Evolutionary conservation across 2,113 vertebrate species (phyloP).

Genomic region (Parotia lawesii): DNA sequence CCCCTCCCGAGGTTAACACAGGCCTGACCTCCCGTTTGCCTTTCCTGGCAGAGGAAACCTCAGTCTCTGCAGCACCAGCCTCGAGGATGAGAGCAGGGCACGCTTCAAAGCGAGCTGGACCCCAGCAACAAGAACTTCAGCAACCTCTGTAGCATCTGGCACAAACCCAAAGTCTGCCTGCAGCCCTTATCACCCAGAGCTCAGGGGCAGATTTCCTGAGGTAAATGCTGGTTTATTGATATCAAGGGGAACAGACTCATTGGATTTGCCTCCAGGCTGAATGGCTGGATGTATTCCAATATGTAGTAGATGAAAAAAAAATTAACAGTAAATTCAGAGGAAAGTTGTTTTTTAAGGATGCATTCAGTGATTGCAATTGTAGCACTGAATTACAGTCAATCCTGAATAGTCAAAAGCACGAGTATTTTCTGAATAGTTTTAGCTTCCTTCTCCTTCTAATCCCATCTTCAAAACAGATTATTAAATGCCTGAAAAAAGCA

Average conservation of each 20-base stretch:
- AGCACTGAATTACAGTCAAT: background rate
- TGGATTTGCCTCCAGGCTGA: background rate
- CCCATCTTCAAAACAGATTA: background rate
- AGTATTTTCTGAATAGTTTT: background rate
- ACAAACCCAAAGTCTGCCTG: background rate
- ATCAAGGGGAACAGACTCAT: background rate
- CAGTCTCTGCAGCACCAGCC: background rate
- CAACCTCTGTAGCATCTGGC: background rate
- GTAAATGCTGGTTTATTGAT: background rate
- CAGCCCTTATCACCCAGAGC: background rate
- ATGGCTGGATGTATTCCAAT: background rate
- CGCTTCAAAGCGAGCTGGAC: background rate
- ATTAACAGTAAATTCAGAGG: background rate
- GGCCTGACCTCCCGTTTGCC: background rate
- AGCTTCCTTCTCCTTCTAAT: background rate
- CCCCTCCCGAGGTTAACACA: background rate
- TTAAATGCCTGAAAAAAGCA: background rate
- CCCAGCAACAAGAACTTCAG: background rate
- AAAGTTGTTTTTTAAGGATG: background rate
- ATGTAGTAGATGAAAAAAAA: background rate
- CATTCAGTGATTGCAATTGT: background rate
- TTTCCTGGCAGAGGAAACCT: background rate
- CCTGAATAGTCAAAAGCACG: background rate
- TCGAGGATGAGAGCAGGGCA: background rate
- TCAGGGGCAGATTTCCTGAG: background rate